Base-by-base conservation (phyloP, 2,113 vertebrate genomes). In the Nannobrachium achirus region DNA sequence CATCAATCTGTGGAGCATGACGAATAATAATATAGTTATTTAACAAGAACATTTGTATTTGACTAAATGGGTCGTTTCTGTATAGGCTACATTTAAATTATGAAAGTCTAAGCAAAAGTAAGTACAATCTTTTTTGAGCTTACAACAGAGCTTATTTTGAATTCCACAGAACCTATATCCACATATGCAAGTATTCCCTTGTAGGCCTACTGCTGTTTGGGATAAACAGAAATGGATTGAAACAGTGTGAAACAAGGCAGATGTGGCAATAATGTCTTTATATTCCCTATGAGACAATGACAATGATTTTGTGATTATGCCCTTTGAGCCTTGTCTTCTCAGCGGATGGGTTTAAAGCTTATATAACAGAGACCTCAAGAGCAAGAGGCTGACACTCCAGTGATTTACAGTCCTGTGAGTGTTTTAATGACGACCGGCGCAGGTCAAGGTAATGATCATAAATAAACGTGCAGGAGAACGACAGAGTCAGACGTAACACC, bases 391-490 rank as follows among this genome's bases (percentile, higher is more conserved):
- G 72, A 59, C 45, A 64, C 8, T 25, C 8, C 10, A 4, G 73
- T 85, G 88, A 88, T 84, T 76, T 86, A 84, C 82, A 67, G 59
- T 63, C 75, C 67, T 75, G 69, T 82, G 78, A 81, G 76, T 71
- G 78, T 77, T 83, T 84, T 65, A 82, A 65, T 86, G 85, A 83
- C 73, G 79, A 61, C 65, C 75, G 69, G 15, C 51, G 75, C 69
- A 77, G 89, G 89, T 89, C 89, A 89, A 85, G 81, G 87, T 88
- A 89, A 89, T 90, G 82, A 89, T 84, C 82, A 89, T 89, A 89
- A 89, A 89, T 89, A 89, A 81, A 67, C 52, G 61, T 16, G 60
- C 57, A 75, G 66, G 66, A 72, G 71, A 44, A 25, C n/a, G 5
- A 49, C 46, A 49, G 46, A 49, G 46, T 10, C 6, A 9, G n/a